Evolutionary conservation across 2,113 vertebrate species (phyloP).

Genomic region (Pterocles burchelli): DNA sequence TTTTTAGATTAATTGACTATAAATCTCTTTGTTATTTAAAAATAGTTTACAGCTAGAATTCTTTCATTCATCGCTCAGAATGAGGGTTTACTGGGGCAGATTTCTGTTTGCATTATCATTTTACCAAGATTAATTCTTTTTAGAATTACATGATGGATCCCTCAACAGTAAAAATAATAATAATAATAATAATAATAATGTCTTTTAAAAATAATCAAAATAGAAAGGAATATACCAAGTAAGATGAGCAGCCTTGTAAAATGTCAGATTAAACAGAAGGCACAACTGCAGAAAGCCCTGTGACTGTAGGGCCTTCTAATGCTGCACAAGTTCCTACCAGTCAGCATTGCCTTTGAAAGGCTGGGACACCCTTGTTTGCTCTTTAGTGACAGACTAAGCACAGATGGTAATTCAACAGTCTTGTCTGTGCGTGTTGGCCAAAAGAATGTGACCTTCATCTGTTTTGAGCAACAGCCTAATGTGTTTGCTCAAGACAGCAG

Average conservation of each 20-base stretch:
- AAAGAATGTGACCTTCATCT: slow-evolving; percentile 62
- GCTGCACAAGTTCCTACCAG: slow-evolving; percentile 16
- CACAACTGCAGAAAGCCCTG: not conserved
- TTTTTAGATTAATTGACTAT: not conserved
- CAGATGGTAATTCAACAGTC: slow-evolving; percentile 62
- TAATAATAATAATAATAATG: too few species aligned
- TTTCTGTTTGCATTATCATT: not conserved
- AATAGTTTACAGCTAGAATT: not conserved
- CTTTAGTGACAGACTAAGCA: slow-evolving; percentile 62
- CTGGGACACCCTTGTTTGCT: slow-evolving; percentile 55
- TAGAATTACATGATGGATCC: not conserved
- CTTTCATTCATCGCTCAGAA: not conserved
- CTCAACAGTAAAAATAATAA: not conserved
- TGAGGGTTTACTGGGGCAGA: not conserved
- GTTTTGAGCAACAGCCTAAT: slow-evolving; percentile 24
- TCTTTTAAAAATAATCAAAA: not conserved
- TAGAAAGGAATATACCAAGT: not conserved
- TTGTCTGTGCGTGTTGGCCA: slow-evolving; percentile 35
- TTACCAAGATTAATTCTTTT: not conserved
- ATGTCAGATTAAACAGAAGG: not conserved
- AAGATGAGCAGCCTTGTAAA: not conserved
- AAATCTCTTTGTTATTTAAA: not conserved
- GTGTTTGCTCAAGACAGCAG: slow-evolving; percentile 33
- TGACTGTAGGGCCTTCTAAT: slow-evolving; percentile 1
- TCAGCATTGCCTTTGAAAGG: slow-evolving; percentile 51